Evolutionary conservation across 2,888 invertebrate species (phyloP).

Genomic region (Cephus rjabovi): DNA sequence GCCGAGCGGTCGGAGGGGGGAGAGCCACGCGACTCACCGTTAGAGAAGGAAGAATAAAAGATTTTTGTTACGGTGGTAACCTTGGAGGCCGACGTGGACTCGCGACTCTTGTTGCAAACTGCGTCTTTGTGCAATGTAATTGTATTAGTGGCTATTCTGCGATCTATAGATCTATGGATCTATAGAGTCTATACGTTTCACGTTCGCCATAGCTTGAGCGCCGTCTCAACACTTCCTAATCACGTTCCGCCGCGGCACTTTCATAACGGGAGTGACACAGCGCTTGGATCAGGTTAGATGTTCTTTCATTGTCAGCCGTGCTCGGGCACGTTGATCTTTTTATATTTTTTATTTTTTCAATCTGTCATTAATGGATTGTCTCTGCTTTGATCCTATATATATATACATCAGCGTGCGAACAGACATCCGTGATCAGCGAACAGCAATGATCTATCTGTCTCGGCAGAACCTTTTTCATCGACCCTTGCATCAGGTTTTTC

Average conservation of each 20-base stretch:
- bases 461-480: neutral
- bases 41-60: conserved; percentile 27
- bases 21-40: conserved; percentile 37
- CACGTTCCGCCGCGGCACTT: neutral
- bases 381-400: neutral
- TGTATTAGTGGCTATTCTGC: too few relatives aligned
- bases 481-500: conserved; percentile 44
- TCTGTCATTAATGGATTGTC: too few relatives aligned
- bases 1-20: conserved; percentile 29
- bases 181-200: too few relatives aligned
- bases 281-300: neutral
- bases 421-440: neutral
- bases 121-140: conserved; percentile 30
- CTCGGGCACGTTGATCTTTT: neutral
- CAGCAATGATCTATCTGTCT: conserved; percentile 1
- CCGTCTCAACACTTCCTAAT: neutral
- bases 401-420: conserved; percentile 4
- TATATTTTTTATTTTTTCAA: neutral
- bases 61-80: conserved; percentile 40
- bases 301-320: neutral
- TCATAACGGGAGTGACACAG: neutral
- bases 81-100: conserved; percentile 5
- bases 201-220: too few relatives aligned
- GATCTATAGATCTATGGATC: too few relatives aligned
- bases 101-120: conserved; percentile 39